These are phyloP conservation scores for Seira ritae DNA, from an alignment of 2,888 invertebrate genomes.

Conservation along the genomic window DNA sequence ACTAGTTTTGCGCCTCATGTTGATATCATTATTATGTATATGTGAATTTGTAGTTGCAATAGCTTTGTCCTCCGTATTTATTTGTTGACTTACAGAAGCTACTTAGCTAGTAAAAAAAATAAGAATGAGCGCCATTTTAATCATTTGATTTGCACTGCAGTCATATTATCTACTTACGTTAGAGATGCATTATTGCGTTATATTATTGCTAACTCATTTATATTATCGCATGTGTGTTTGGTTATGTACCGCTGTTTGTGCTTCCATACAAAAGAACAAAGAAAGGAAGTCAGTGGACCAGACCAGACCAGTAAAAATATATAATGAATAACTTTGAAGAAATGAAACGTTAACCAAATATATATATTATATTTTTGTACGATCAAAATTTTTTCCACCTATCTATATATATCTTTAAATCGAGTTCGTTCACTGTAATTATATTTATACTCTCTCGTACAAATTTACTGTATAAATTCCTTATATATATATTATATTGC, in stretches of 20 bases:
- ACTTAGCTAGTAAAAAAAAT: too few species aligned
- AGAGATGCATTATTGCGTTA: not conserved
- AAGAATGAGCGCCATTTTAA: too few species aligned
- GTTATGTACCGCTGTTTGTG: conserved; percentile 66
- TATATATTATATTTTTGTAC: not conserved
- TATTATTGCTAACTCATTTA: not conserved
- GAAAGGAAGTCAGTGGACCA: conserved; percentile 69
- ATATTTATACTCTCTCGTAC: not conserved
- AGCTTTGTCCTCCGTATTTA: too few species aligned
- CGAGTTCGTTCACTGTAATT: not conserved
- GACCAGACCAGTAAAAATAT: not conserved
- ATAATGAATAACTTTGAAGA: not conserved
- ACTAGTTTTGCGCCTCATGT: too few species aligned
- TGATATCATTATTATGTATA: too few species aligned
- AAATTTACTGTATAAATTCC: not conserved
- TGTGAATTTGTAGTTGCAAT: too few species aligned
- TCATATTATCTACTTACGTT: too few species aligned
- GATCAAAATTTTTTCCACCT: not conserved
- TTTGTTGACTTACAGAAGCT: too few species aligned
- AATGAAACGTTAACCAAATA: not conserved
- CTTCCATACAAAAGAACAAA: conserved; percentile 62
- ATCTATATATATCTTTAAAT: not conserved
- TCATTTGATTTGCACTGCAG: too few species aligned
- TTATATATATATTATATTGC: conserved; percentile 30
- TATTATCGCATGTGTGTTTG: not conserved